Percentiles rank a stretch among this genome's conserved stretches.
These are phyloP conservation scores for Cryptocephalus primarius DNA, from an alignment of 2,888 invertebrate species.

Conservation along the genomic window DNA sequence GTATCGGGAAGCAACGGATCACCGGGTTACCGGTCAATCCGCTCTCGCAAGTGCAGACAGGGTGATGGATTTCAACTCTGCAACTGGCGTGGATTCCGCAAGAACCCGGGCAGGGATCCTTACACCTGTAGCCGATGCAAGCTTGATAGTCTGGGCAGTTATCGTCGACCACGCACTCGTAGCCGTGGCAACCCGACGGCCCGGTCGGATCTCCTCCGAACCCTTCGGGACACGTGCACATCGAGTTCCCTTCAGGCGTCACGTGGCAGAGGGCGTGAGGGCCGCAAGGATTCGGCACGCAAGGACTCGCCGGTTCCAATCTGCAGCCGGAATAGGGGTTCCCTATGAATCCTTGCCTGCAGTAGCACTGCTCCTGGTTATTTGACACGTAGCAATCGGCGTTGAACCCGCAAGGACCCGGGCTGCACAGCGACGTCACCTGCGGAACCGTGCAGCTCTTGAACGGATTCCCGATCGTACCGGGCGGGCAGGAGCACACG, in stretches of 20 bases:
- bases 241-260: constrained; percentile 54
- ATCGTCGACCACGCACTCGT: constrained; percentile 69
- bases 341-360: constrained; percentile 61
- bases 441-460: constrained; percentile 56
- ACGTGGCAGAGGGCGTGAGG: constrained; percentile 63
- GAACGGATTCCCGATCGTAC: constrained; percentile 74
- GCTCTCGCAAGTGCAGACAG: constrained; percentile 63
- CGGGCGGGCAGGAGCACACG: constrained; percentile 77
- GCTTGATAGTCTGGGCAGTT: constrained; percentile 64
- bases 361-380: constrained; percentile 76
- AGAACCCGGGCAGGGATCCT: constrained; percentile 71
- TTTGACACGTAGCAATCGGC: constrained; percentile 76
- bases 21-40: constrained; percentile 70
- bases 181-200: constrained; percentile 59
- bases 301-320: constrained; percentile 56
- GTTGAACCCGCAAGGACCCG: constrained; percentile 73
- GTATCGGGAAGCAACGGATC: constrained; percentile 54
- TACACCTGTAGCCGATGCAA: constrained; percentile 70
- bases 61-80: constrained; percentile 66
- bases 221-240: constrained; percentile 65
- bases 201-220: constrained; percentile 68
- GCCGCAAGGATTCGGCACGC: constrained; percentile 72
- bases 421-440: constrained; percentile 57
- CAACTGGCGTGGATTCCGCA: constrained; percentile 69
- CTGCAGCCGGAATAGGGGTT: constrained; percentile 72